Evolutionary conservation across 1,140 invertebrate species (phyloP), one percentile per base, ranked within the genome.

Genomic region (Pseudomyrmex flavicornis): DNA sequence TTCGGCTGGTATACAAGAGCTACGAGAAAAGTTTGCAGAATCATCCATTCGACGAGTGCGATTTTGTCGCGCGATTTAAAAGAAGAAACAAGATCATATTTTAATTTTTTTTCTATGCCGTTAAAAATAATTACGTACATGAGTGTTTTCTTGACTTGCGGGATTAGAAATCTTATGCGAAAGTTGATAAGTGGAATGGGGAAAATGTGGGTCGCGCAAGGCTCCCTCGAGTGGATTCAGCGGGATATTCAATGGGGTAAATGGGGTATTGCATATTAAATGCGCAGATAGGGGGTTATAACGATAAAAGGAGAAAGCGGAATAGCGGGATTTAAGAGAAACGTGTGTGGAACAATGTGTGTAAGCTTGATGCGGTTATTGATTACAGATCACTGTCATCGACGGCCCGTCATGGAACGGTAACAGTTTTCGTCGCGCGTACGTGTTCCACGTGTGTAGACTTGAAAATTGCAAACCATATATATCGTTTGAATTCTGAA

Each of bases 311-410:
- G 80, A 82, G 73, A 56, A 48, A 44, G 62, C 61, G 48, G 54
- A 85, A 85, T 85, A 73, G 82, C 52, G 74, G 69, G 74, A 80
- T 86, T 66, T 83, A 85, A 83, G 72, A 66, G 87, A 17, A 82
- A 61, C 83, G 83, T 83, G 85, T 72, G 85, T 72, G 75, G 80
- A 85, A 86, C 88, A 91, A 91, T 91, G 89, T 87, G 90, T 90
- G 90, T 91, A 90, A 91, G 87, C 89, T 77, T 85, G 89, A 93
- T 93, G 92, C 90, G 92, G 91, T 93, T 93, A 93, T 93, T 92
- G 92, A 93, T 93, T 93, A 88, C 90, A 54, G 83, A 82, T 85
- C 76, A 92, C 92, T 92, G 92, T 93, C 91, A 92, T 93, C 92
- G 92, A 92, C 91, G 90, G 88, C 80, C 86, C 89, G 89, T 91